Percentiles rank a stretch among this genome's conserved stretches.
Conservation (phyloP, 2,888 invertebrate genomes). For the Apodemia hepburni region DNA sequence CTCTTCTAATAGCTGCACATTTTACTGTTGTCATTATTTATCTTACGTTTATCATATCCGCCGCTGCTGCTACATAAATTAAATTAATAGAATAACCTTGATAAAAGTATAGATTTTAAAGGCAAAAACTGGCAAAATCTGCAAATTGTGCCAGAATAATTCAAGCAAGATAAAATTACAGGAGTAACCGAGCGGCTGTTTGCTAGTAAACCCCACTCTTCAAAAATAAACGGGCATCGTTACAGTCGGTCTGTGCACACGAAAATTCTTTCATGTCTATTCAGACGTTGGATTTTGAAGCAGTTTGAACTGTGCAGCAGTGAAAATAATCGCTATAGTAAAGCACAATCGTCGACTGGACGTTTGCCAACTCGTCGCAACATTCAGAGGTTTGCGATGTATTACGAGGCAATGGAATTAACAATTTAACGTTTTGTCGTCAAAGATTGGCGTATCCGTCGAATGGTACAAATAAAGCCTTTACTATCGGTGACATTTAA, state of each 20-base stretch:
- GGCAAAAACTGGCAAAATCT: background rate
- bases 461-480: conserved; percentile 4
- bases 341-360: conserved; percentile 69
- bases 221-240: conserved; percentile 50
- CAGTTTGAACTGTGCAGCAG: conserved; percentile 58
- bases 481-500: background rate
- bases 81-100: no score
- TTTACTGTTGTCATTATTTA: no score
- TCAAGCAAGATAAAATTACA: conserved; percentile 17
- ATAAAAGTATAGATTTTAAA: no score
- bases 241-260: conserved; percentile 52
- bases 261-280: conserved; percentile 61
- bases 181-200: conserved; percentile 13
- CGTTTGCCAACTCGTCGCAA: conserved; percentile 54
- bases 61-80: no score
- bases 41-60: no score
- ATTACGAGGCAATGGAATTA: conserved; percentile 66
- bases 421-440: conserved; percentile 58
- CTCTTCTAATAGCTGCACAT: no score
- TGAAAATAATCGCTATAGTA: conserved; percentile 65
- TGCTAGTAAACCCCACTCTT: conserved; percentile 21
- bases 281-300: conserved; percentile 44
- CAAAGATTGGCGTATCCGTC: conserved; percentile 23
- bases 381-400: conserved; percentile 53
- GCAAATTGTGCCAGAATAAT: conserved; percentile 14